These are phyloP conservation scores for Phasia obesa DNA, from an alignment of 2,888 invertebrate genomes.

Conservation along the genomic window DNA sequence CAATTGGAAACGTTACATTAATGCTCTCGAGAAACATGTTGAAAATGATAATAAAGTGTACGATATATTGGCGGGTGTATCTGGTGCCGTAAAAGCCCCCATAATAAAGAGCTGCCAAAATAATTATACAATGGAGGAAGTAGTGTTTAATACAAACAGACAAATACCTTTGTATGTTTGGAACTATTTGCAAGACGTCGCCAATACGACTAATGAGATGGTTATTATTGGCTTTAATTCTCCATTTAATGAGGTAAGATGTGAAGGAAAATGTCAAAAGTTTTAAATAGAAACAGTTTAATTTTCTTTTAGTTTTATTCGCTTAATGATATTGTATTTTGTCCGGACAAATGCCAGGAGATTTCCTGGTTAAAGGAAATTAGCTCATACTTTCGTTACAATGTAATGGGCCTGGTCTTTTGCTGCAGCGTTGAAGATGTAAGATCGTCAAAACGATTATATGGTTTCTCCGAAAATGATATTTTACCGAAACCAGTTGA, in stretches of 20 bases:
- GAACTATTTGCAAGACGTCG: conserved; percentile 52
- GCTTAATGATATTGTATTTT: conserved; percentile 50
- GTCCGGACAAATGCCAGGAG: conserved; percentile 55
- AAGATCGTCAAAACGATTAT: conserved; percentile 14
- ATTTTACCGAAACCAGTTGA: not conserved
- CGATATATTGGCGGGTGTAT: conserved; percentile 58
- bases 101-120: not conserved
- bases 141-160: not conserved
- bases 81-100: not conserved
- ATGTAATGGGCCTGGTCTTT: conserved; percentile 53
- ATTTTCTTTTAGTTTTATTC: conserved; percentile 42
- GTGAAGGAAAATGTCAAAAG: not conserved
- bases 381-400: conserved; percentile 21
- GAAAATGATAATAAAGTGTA: conserved; percentile 20
- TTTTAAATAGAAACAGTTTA: not conserved
- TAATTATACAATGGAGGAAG: conserved; percentile 10
- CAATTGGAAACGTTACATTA: conserved; percentile 61
- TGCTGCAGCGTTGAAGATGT: conserved; percentile 65
- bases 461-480: conserved; percentile 41
- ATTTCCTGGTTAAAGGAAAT: conserved; percentile 56
- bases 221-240: conserved; percentile 66
- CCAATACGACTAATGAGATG: conserved; percentile 25
- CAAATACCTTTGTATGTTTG: conserved; percentile 63
- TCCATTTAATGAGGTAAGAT: conserved; percentile 61
- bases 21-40: conserved; percentile 43